These are phyloP conservation scores for Gavia stellata DNA, from an alignment of 2,113 vertebrate species.

Conservation along the genomic window DNA sequence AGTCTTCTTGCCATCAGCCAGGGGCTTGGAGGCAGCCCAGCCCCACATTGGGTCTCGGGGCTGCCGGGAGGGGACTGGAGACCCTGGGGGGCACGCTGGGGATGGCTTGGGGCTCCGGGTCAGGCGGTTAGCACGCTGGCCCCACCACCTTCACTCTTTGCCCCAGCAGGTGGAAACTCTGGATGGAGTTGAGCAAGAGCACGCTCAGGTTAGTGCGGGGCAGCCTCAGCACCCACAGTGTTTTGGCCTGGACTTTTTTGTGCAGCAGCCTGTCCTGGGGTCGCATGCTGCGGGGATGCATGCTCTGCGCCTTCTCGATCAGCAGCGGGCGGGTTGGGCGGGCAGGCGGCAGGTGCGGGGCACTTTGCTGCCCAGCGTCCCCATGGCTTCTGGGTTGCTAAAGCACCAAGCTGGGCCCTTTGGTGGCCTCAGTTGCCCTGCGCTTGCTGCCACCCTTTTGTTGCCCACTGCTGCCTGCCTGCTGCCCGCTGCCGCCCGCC, in stretches of 20 bases:
- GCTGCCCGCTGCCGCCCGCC: too few species aligned
- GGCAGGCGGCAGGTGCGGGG: too few species aligned
- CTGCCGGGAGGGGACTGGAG: neutral
- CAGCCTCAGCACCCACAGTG: neutral
- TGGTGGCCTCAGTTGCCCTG: too few species aligned
- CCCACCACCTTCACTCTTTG: neutral
- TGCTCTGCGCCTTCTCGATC: neutral
- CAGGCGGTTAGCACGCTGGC: fast-evolving
- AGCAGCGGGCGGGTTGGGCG: too few species aligned
- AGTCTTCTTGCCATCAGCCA: neutral
- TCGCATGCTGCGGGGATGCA: too few species aligned
- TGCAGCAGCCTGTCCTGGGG: neutral
- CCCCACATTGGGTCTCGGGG: neutral
- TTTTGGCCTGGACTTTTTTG: neutral
- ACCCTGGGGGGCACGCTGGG: neutral
- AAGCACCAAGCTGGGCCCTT: too few species aligned
- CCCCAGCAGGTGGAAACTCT: neutral
- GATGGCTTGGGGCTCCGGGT: neutral
- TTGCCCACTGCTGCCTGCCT: too few species aligned
- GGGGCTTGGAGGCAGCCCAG: neutral
- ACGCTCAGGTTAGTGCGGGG: neutral
- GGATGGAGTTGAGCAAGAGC: neutral
- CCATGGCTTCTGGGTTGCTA: too few species aligned
- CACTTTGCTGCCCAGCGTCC: too few species aligned
- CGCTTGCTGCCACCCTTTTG: too few species aligned